A percentile compares a stretch with the other conserved stretches of the same genome.
These are phyloP conservation scores for Belgica antarctica DNA, from an alignment of 2,888 invertebrate species.

Conservation along the genomic window DNA sequence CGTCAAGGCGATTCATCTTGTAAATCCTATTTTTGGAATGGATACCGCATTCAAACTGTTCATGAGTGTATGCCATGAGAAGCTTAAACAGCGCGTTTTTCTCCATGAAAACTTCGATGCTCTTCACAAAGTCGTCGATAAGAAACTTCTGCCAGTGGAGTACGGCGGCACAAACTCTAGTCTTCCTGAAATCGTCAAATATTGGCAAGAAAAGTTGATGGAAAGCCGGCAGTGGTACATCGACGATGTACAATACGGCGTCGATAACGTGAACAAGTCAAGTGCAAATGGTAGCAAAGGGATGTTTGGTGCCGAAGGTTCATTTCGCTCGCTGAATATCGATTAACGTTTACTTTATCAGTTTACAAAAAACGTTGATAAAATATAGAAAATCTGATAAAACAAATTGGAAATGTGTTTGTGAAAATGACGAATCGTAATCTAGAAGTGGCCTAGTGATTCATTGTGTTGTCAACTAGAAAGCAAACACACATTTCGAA, in stretches of 20 bases:
- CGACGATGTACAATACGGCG: constrained; percentile 52
- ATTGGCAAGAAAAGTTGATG: constrained; percentile 52
- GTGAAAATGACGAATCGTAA: no score
- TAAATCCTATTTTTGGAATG: constrained; percentile 31
- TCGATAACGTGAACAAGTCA: constrained; percentile 49
- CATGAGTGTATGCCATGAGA: constrained; percentile 25
- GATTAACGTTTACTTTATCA: no score
- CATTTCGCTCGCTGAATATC: constrained; percentile 33
- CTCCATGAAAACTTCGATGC: constrained; percentile 49
- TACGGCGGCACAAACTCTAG: constrained; percentile 55
- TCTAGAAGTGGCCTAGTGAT: no score
- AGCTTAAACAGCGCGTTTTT: constrained; percentile 18
- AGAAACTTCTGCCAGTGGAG: constrained; percentile 53
- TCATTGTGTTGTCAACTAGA: no score
- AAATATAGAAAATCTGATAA: no score
- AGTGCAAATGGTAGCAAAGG: not conserved
- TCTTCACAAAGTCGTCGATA: constrained; percentile 52
- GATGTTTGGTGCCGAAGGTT: constrained; percentile 33
- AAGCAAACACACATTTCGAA: no score
- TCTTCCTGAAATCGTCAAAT: constrained; percentile 50
- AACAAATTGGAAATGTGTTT: no score
- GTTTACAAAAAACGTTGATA: no score
- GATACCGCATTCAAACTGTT: constrained; percentile 31
- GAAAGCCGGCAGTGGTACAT: constrained; percentile 53
- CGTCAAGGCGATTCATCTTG: constrained; percentile 38